A percentile compares a stretch with the other conserved stretches of the same genome.
Evolutionary conservation across 2,888 invertebrate species (phyloP).

Genomic region (Parascotia fuliginaria): DNA sequence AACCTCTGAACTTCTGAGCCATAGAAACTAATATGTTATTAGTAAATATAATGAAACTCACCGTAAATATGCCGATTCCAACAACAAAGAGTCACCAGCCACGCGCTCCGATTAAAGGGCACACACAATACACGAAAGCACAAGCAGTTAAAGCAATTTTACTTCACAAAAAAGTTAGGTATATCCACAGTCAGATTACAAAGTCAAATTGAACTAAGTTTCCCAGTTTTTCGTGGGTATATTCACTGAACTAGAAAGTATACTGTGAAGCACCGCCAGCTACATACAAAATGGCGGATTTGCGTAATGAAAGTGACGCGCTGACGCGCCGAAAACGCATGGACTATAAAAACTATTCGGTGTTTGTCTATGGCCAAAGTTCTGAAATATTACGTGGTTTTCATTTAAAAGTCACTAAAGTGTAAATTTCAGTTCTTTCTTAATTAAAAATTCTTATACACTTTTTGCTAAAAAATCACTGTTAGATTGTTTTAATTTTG

Average conservation of each 20-base stretch:
- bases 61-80: conserved; percentile 81
- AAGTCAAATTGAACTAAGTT: conserved; percentile 72
- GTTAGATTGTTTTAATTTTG: too few relatives aligned
- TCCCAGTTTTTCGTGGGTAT: conserved; percentile 74
- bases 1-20: conserved; percentile 24
- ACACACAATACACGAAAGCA: conserved; percentile 84
- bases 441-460: too few relatives aligned
- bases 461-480: too few relatives aligned
- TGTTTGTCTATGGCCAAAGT: conserved; percentile 46
- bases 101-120: conserved; percentile 84
- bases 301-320: conserved; percentile 84
- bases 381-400: neutral
- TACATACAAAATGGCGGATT: conserved; percentile 86
- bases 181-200: conserved; percentile 65
- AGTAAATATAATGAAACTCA: conserved; percentile 65
- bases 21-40: conserved; percentile 42
- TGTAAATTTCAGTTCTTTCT: too few relatives aligned
- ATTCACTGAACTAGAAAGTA: conserved; percentile 79
- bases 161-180: conserved; percentile 69
- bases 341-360: conserved; percentile 43
- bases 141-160: conserved; percentile 68
- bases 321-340: conserved; percentile 77
- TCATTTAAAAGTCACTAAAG: too few relatives aligned
- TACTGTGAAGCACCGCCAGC: conserved; percentile 83
- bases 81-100: conserved; percentile 85